A percentile compares a stretch with the other conserved stretches of the same genome.
These are phyloP conservation scores for Phasia obesa DNA, from an alignment of 2,888 invertebrate species.

Conservation along the genomic window DNA sequence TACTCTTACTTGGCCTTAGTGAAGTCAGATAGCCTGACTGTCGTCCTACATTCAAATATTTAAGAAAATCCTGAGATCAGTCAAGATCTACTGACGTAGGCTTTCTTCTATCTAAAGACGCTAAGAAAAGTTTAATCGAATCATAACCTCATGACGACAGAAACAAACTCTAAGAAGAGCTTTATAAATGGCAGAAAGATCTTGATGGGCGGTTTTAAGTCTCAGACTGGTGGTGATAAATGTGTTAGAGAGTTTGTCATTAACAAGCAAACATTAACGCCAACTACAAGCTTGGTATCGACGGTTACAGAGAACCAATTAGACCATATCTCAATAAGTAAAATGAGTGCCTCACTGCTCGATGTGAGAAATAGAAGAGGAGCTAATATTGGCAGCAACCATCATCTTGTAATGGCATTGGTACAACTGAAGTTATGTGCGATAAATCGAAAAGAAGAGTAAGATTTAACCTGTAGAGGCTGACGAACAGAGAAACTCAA, in stretches of 20 bases:
- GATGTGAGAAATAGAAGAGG: too few species aligned
- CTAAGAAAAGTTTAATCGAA: background rate
- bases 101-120: background rate
- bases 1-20: background rate
- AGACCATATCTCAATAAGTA: too few species aligned
- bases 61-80: background rate
- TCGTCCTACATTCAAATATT: background rate
- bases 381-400: too few species aligned
- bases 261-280: background rate
- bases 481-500: too few species aligned
- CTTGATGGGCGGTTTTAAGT: background rate
- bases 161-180: background rate
- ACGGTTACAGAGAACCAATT: background rate
- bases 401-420: too few species aligned
- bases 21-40: background rate
- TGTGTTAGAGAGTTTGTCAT: background rate
- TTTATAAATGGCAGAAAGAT: background rate
- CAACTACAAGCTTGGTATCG: background rate
- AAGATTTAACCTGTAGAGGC: too few species aligned
- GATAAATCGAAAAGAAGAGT: too few species aligned
- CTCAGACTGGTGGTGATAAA: background rate
- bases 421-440: too few species aligned
- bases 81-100: background rate
- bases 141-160: background rate
- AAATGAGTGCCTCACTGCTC: too few species aligned